Conservation (phyloP, 2,888 invertebrate species). For the Punctoribates punctum region DNA sequence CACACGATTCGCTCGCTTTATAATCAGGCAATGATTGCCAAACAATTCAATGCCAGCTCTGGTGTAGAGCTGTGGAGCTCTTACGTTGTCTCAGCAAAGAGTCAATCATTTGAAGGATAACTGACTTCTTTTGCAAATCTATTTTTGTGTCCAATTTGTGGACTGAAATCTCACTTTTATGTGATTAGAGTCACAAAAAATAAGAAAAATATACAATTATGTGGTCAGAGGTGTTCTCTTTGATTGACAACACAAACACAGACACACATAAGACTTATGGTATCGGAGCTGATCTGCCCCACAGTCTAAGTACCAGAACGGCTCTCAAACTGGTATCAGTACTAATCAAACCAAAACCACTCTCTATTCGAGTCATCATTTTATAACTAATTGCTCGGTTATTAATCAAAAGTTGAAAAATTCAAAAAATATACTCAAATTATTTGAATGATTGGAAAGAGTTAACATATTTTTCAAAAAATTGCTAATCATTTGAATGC, state of each 20-base stretch:
- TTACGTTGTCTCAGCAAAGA: no score
- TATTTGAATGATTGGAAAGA: no score
- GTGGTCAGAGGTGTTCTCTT: conserved; percentile 22
- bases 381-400: no score
- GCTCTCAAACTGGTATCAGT: background rate
- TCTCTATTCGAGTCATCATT: background rate
- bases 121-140: background rate
- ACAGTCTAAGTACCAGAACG: background rate
- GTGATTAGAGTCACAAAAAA: background rate
- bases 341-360: background rate
- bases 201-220: conserved; percentile 11
- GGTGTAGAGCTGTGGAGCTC: no score
- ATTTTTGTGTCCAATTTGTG: background rate
- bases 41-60: no score
- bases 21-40: no score
- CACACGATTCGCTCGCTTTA: conserved; percentile 9
- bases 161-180: background rate
- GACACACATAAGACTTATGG: background rate
- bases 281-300: background rate
- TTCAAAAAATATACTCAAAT: no score
- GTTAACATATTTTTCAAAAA: no score
- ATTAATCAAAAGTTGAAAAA: no score
- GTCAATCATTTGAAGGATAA: no score
- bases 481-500: no score
- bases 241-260: conserved; percentile 7